Base-by-base conservation (phyloP, 2,797 vertebrate genomes). In the Hapalemur alaotrensis region DNA sequence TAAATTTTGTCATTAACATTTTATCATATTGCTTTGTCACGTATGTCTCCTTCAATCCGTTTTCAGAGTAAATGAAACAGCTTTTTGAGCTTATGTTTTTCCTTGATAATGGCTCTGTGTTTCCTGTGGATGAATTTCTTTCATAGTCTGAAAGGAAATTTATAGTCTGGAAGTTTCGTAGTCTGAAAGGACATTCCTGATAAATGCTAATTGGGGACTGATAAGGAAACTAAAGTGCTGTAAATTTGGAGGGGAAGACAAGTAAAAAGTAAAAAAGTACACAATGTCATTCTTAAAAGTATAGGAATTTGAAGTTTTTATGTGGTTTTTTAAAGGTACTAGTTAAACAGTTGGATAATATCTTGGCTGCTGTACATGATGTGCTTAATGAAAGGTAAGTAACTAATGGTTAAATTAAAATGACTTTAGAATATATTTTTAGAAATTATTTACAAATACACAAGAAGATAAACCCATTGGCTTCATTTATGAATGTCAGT, bases 271-370 rank as follows among this genome's bases (percentile, higher is more conserved):
- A 67, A 48, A 70, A 92, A 85, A 65, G 12, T 75, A 73, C 11
- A 69, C 17, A 82, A 0, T 92, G 32, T 87, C 87, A 35, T 94
- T 96, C 32, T 91, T 93, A 38, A 78, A 86, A 83, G 43, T 88
- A 23, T 38, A 82, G 38, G 18, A 95, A 92, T 93, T 80, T 78
- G 35, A 96, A 87, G 38, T 86, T 94, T 96, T 91, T 91, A 81
- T 93, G 30, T 28, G n/a, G 86, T 95, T 91, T 93, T 96, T 98
- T 97, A 5, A 97, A 99, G 99, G 99, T 99, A 96, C 99, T 99
- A 91, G 99, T 99, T 98, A 99, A 99, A 99, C 99, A 99, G 97
- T 98, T 99, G 99, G 99, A 99, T 99, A 99, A 99, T 98, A 99
- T 99, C 99, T 99, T 99, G 99, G 99, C 99, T 98, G 99, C 99